These are phyloP conservation scores for Eurosta solidaginis DNA, from an alignment of 1,140 invertebrate species.

Conservation along the genomic window DNA sequence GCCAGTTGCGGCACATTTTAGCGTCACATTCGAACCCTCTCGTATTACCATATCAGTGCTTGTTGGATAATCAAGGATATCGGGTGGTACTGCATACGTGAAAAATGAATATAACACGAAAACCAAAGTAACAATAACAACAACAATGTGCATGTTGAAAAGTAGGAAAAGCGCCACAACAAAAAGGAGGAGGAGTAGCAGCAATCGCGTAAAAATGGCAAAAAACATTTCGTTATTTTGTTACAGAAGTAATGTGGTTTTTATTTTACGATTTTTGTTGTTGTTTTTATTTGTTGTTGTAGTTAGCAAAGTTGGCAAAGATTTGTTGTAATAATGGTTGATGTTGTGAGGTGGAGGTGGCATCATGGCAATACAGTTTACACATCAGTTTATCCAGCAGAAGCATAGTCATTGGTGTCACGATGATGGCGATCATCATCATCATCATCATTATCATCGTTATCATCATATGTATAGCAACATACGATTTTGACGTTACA, in stretches of 20 bases:
- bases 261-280: background rate
- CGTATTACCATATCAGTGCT: constrained; percentile 85
- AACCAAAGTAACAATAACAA: too few species aligned
- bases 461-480: background rate
- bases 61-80: constrained; percentile 82
- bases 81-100: constrained; percentile 75
- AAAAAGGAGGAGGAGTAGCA: background rate
- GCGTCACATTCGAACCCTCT: constrained; percentile 82
- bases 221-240: background rate
- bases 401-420: background rate
- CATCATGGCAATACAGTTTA: too few species aligned
- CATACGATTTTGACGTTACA: background rate
- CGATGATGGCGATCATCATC: too few species aligned
- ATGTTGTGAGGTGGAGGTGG: background rate
- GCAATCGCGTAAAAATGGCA: background rate
- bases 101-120: too few species aligned
- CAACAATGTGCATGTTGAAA: background rate
- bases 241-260: background rate
- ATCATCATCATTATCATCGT: background rate
- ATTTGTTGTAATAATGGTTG: background rate
- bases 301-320: background rate
- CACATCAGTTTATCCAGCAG: background rate
- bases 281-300: background rate
- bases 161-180: background rate
- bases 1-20: constrained; percentile 80